A percentile compares a stretch with the other conserved stretches of the same genome.
These are phyloP conservation scores for Drosophila robusta DNA, from an alignment of 2,888 invertebrate species.

Conservation along the genomic window DNA sequence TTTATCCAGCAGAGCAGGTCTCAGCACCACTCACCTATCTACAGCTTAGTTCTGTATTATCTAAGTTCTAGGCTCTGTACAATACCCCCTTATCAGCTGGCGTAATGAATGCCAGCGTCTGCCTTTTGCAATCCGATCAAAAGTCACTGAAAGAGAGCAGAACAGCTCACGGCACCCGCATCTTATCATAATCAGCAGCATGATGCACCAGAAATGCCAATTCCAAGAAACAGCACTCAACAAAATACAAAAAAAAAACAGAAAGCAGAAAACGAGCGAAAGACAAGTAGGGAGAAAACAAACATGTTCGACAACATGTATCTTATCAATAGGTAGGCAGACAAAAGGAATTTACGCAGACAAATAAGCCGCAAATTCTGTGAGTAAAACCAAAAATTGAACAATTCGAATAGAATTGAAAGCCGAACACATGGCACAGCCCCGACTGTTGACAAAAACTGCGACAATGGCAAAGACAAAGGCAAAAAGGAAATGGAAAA, in stretches of 20 bases:
- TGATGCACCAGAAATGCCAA: slow-evolving; percentile 40
- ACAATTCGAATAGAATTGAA: slow-evolving; percentile 52
- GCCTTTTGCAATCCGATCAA: slow-evolving; percentile 63
- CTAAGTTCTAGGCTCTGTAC: slow-evolving; percentile 1
- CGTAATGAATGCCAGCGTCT: slow-evolving; percentile 25
- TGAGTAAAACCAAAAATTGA: slow-evolving; percentile 49
- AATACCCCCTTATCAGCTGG: slow-evolving; percentile 32
- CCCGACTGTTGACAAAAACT: slow-evolving; percentile 18
- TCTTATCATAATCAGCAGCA: slow-evolving; percentile 53
- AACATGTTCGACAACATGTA: slow-evolving; percentile 27
- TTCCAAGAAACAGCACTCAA: slow-evolving; percentile 48
- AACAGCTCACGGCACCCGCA: slow-evolving; percentile 1
- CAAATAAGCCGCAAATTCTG: slow-evolving; percentile 55
- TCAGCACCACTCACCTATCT: slow-evolving; percentile 47
- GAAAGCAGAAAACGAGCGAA: not conserved
- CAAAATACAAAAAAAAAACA: slow-evolving; percentile 9
- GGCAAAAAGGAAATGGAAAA: not conserved
- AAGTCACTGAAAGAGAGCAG: not conserved
- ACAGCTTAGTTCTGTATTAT: slow-evolving; percentile 9
- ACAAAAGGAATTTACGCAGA: slow-evolving; percentile 9
- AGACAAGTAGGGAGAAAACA: slow-evolving; percentile 20
- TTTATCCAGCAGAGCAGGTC: not conserved
- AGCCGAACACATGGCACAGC: slow-evolving; percentile 33
- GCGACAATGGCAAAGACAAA: slow-evolving; percentile 38
- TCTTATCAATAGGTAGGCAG: slow-evolving; percentile 43